Evolutionary conservation across 2,797 vertebrate species (phyloP), one percentile per base, ranked within the genome.

Genomic region (Poecilia gillii): DNA sequence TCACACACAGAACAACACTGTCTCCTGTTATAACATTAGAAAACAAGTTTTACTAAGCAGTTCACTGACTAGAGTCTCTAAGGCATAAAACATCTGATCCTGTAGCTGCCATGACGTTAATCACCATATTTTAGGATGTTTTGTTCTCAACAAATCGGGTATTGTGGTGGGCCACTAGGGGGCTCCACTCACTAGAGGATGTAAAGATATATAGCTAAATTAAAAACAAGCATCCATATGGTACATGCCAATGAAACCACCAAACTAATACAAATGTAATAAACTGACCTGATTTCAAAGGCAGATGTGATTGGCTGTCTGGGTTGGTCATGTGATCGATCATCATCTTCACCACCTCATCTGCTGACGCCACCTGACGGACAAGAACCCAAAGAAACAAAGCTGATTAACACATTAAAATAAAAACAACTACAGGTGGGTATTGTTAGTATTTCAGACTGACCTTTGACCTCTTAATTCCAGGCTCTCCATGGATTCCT

Each of bases 401-500:
- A 7, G 3, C 72, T 55, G 2, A 0, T 45, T 20, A 45, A 1
- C 33, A 36, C 45, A 11, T 39, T 28, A 41, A 49, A 41, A 0
- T 1, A 25, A 70, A 4, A n/a, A 28, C 8, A 57, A 2, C 31
- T 53, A 20, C 0, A 31, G 1, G 47, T 36, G 20, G 12, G 0
- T 6, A 3, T 0, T 0, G 45, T 28, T 36, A 51, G 2, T n/a
- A 41, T 6, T n/a, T 49, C 3, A 0, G n/a, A 72, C 87, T 93
- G 88, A 98, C 98, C 96, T 98, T 98, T 78, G 96, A 95, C 87
- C 97, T 97, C 78, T 87, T 96, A 55, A 98, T 94, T 0, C 98
- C 98, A 4, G 98, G 97, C 85, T 99, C 98, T 4, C 98, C 98
- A 0, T 99, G 98, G 89, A 99, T 99, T 64, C 98, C 98, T 99